Evolutionary conservation across 2,113 vertebrate genomes (phyloP).

Genomic region (Glaucidium brasilianum): DNA sequence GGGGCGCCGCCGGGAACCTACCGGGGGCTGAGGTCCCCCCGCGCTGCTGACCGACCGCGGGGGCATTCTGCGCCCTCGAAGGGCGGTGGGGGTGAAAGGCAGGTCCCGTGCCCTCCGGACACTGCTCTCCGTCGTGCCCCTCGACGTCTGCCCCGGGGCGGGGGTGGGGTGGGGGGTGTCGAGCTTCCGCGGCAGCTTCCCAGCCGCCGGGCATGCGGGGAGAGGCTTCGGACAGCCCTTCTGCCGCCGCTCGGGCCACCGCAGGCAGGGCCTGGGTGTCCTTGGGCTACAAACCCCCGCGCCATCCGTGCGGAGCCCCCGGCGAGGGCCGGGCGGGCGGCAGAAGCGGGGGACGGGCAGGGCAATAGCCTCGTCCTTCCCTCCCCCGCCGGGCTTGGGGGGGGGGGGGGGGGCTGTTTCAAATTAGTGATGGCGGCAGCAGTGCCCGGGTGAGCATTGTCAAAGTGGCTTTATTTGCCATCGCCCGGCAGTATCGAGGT

Average conservation of each 20-base stretch:
- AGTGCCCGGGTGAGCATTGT: too few species aligned
- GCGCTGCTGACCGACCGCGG: fast-evolving
- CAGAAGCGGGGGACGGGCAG: background rate
- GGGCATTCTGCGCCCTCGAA: background rate
- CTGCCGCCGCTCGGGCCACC: background rate
- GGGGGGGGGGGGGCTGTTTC: background rate
- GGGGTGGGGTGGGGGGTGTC: too few species aligned
- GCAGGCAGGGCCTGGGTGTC: background rate
- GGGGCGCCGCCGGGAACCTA: background rate
- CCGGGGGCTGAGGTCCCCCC: fast-evolving
- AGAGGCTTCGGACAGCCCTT: too few species aligned
- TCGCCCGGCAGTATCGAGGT: background rate
- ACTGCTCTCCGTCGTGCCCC: background rate
- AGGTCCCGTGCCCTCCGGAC: fast-evolving
- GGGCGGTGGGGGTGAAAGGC: too few species aligned
- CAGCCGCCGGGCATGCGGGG: too few species aligned
- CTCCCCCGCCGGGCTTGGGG: too few species aligned
- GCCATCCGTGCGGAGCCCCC: background rate
- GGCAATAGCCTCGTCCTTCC: background rate
- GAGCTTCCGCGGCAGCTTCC: background rate
- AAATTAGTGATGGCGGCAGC: background rate
- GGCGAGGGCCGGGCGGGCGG: background rate
- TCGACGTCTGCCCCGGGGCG: background rate
- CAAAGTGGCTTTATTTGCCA: background rate
- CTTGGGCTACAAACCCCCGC: too few species aligned